A percentile compares a stretch with the other conserved stretches of the same genome.
phyloP scores from a whole-genome alignment of 2,888 invertebrate species.

The Mesorhabditis belari region DNA sequence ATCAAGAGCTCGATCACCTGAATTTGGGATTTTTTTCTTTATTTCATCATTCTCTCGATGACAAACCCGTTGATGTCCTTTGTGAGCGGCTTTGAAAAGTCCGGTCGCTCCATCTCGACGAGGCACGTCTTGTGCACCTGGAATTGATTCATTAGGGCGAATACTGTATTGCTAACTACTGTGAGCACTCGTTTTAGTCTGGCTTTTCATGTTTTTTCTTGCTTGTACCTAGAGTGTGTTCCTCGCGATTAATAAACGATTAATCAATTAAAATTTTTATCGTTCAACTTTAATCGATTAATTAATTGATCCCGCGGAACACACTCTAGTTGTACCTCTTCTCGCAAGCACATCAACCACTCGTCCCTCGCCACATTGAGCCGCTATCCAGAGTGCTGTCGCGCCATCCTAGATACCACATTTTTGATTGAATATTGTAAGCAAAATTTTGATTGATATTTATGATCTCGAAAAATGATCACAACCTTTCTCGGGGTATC shows the following conservation, averaged over 20 bases:
- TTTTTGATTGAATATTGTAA: no score
- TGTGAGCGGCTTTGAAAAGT: conserved; percentile 85
- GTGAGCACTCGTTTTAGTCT: no score
- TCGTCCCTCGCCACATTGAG: conserved; percentile 85
- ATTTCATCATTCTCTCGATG: no score
- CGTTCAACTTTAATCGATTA: neutral
- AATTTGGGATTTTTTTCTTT: no score
- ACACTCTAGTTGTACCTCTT: conserved; percentile 64
- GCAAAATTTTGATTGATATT: no score
- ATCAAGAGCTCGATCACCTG: neutral
- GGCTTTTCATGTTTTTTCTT: no score
- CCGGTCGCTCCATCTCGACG: conserved; percentile 85
- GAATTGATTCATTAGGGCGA: no score
- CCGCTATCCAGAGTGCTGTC: conserved; percentile 84
- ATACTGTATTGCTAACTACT: no score
- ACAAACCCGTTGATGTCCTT: conserved; percentile 80
- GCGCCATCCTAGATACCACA: conserved; percentile 54
- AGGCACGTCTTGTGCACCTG: neutral
- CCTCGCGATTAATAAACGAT: no score
- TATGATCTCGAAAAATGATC: neutral
- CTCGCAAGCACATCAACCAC: conserved; percentile 71
- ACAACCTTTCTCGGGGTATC: conserved; percentile 7
- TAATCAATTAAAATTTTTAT: no score
- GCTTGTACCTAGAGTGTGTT: no score
- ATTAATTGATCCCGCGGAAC: neutral